phyloP scores from a whole-genome alignment of 2,888 invertebrate species.

The Polydrusus pterygomalis region DNA sequence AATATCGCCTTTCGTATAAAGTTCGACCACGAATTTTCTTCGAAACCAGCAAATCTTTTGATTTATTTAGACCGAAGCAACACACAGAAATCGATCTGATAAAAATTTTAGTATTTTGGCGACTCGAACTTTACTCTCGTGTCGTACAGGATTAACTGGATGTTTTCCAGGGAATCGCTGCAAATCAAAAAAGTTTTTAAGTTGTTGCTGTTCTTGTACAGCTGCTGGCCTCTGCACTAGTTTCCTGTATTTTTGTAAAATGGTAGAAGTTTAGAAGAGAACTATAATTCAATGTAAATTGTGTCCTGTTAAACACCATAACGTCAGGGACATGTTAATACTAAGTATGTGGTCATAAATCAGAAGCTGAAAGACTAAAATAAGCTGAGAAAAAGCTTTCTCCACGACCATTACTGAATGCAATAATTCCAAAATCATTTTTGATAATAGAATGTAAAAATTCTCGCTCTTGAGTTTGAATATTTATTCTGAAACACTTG shows the following conservation, averaged over 20 bases:
- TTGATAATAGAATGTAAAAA: too few species aligned
- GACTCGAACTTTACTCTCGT: constrained; percentile 17
- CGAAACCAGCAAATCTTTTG: constrained; percentile 30
- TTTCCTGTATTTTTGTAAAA: background rate
- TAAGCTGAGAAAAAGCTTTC: too few species aligned
- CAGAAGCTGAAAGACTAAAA: too few species aligned
- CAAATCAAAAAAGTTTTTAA: constrained; percentile 27
- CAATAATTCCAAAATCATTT: too few species aligned
- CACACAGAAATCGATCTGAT: constrained; percentile 25
- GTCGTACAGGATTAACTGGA: constrained; percentile 24
- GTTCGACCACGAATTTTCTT: constrained; percentile 25
- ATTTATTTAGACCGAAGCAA: constrained; percentile 23
- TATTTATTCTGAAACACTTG: too few species aligned
- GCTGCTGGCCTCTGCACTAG: background rate
- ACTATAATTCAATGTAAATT: background rate
- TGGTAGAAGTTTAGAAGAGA: background rate
- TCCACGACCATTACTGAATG: too few species aligned
- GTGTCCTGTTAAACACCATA: too few species aligned
- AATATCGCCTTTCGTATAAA: constrained; percentile 11
- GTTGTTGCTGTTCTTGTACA: constrained; percentile 7
- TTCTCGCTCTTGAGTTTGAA: too few species aligned
- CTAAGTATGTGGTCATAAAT: too few species aligned
- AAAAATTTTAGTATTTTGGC: constrained; percentile 32
- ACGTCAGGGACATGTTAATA: too few species aligned
- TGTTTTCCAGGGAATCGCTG: constrained; percentile 12